Evolutionary conservation across 2,113 vertebrate species (phyloP).

Genomic region (Rousettus leschenaultii): DNA sequence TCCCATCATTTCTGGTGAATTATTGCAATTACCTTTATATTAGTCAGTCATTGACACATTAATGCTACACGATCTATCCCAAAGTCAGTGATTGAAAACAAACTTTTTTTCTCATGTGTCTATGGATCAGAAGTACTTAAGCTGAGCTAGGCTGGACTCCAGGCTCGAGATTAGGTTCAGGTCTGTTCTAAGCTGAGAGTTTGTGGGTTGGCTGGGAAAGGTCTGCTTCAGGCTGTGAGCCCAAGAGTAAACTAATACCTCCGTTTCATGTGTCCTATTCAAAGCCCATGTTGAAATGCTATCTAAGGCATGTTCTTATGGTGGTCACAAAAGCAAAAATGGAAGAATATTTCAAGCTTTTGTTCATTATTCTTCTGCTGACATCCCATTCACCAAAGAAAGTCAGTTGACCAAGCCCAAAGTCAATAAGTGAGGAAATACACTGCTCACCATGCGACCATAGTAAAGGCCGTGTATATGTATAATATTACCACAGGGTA

Average conservation of each 20-base stretch:
- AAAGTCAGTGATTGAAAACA: background rate
- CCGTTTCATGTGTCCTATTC: background rate
- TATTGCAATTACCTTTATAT: background rate
- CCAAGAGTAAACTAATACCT: background rate
- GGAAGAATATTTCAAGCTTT: background rate
- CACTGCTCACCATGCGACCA: background rate
- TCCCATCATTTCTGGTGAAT: background rate
- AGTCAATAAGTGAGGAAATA: background rate
- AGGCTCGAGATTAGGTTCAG: background rate
- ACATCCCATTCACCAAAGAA: background rate
- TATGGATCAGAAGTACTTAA: background rate
- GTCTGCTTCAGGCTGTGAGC: background rate
- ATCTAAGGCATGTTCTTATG: background rate
- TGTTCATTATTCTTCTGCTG: background rate
- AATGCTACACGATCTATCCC: background rate
- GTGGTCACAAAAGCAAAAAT: background rate
- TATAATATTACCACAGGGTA: background rate
- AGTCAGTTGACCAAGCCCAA: background rate
- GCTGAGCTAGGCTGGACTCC: background rate
- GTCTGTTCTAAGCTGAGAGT: background rate
- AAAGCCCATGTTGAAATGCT: background rate
- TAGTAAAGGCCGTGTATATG: background rate
- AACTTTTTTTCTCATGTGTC: background rate
- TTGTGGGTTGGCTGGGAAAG: background rate
- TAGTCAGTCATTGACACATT: background rate